Conservation (phyloP, 2,888 invertebrate species). For the Dione vanillae region DNA sequence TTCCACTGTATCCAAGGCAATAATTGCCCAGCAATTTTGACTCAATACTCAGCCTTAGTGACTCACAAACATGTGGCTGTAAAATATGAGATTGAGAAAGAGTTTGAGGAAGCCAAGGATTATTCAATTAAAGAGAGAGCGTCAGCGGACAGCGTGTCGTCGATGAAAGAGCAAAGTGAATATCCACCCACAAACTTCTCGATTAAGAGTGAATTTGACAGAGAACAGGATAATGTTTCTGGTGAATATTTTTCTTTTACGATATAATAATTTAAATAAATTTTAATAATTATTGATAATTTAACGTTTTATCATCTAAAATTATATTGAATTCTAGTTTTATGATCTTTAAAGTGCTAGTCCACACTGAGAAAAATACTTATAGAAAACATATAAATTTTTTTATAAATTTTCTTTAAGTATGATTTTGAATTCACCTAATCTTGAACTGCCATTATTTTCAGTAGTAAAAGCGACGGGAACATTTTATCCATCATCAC, state of each 20-base stretch:
- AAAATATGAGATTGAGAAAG: conserved; percentile 71
- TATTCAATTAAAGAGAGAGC: conserved; percentile 80
- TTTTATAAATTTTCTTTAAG: too few species aligned
- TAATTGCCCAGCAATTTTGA: conserved; percentile 78
- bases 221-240: conserved; percentile 78
- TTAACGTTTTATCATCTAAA: too few species aligned
- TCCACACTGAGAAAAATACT: too few species aligned
- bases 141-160: conserved; percentile 72
- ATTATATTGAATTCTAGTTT: too few species aligned
- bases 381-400: too few species aligned
- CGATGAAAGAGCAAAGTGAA: conserved; percentile 70
- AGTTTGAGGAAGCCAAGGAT: conserved; percentile 80
- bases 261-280: neutral
- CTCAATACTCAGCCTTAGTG: conserved; percentile 78
- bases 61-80: conserved; percentile 81
- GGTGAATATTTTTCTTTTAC: conserved; percentile 67
- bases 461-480: conserved; percentile 96
- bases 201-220: conserved; percentile 79
- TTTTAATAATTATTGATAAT: too few species aligned
- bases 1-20: conserved; percentile 81
- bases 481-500: conserved; percentile 94
- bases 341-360: too few species aligned
- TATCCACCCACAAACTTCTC: conserved; percentile 74
- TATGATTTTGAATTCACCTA: neutral
- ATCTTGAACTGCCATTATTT: conserved; percentile 68